Evolutionary conservation across 2,888 invertebrate genomes (phyloP).

Genomic region (Cybosia mesomella): DNA sequence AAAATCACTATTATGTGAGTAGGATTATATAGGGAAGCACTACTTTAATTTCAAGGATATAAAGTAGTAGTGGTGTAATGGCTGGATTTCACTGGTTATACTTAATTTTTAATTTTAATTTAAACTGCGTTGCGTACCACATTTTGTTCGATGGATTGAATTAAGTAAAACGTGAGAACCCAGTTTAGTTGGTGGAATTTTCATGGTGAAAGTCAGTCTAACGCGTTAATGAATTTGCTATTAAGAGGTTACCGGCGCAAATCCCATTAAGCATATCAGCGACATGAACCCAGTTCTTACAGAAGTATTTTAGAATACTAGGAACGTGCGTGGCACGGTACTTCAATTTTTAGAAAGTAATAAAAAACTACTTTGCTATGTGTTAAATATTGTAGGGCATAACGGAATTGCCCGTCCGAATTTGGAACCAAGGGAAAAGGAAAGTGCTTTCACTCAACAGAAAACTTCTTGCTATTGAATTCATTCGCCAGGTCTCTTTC

Average conservation of each 20-base stretch:
- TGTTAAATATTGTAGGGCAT: neutral
- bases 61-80: neutral
- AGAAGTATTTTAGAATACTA: neutral
- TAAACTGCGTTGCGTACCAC: too few relatives aligned
- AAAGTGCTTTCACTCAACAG: constrained; percentile 4
- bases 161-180: neutral
- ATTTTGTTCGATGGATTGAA: neutral
- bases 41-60: neutral
- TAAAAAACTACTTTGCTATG: too few relatives aligned
- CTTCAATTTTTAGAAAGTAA: too few relatives aligned
- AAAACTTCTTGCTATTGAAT: neutral
- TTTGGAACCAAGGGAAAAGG: neutral
- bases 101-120: too few relatives aligned
- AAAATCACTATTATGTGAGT: neutral
- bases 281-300: neutral
- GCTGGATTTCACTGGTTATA: too few relatives aligned
- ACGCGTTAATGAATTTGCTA: neutral
- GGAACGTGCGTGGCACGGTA: too few relatives aligned
- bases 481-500: too few relatives aligned
- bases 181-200: neutral
- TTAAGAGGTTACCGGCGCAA: neutral
- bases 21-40: neutral
- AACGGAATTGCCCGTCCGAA: neutral
- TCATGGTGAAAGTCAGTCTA: neutral
- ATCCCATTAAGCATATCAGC: neutral